phyloP scores from a whole-genome alignment of 2,888 invertebrate genomes.

The Polylopha cassiicola region DNA sequence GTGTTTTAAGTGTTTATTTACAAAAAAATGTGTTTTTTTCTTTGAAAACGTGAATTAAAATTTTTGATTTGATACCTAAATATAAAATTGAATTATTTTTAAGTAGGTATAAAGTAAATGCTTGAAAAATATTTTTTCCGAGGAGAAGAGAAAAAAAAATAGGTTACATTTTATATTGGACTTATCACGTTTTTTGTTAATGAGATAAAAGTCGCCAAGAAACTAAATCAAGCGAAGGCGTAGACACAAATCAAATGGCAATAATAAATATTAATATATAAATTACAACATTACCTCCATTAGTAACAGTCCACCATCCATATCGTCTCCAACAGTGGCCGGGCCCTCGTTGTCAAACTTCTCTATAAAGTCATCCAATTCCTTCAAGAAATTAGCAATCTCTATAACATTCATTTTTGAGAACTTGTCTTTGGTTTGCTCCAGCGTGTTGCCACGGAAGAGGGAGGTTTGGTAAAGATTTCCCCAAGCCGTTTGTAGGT shows the following conservation, averaged over 20 bases:
- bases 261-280: not conserved
- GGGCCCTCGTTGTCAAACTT: slow-evolving; percentile 88
- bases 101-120: too few species aligned
- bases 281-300: slow-evolving; percentile 78
- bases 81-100: too few species aligned
- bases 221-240: too few species aligned
- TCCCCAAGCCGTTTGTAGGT: slow-evolving; percentile 83
- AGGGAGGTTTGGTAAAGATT: slow-evolving; percentile 81
- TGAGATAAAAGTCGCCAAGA: too few species aligned
- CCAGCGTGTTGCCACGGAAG: slow-evolving; percentile 82
- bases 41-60: too few species aligned
- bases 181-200: too few species aligned
- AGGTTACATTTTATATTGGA: too few species aligned
- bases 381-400: slow-evolving; percentile 81
- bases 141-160: too few species aligned
- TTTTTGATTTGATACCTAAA: too few species aligned
- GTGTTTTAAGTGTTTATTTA: not conserved
- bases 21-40: not conserved
- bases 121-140: too few species aligned
- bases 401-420: slow-evolving; percentile 87
- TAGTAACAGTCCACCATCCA: slow-evolving; percentile 83
- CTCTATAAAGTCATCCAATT: slow-evolving; percentile 81
- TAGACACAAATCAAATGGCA: slow-evolving; percentile 15
- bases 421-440: slow-evolving; percentile 91
- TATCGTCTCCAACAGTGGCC: slow-evolving; percentile 84